Evolutionary conservation across 2,888 invertebrate species (phyloP).

Genomic region (Acholoe squamosa): DNA sequence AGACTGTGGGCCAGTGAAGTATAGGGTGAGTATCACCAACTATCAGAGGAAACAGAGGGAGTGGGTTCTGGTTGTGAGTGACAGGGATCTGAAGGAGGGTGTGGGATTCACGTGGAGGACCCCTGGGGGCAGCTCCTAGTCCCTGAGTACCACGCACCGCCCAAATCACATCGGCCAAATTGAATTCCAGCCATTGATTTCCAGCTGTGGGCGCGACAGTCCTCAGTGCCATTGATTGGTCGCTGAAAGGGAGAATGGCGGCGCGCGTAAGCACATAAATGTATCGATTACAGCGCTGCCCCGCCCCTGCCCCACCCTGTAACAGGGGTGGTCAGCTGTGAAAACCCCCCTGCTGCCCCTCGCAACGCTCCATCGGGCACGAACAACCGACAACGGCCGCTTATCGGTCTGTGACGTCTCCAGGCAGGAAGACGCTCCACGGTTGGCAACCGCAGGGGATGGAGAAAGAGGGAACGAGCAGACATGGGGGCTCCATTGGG

Average conservation of each 20-base stretch:
- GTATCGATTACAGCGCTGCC: conserved; percentile 40
- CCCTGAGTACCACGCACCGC: not conserved
- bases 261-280: conserved; percentile 59
- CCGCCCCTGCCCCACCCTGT: not conserved
- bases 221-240: conserved; percentile 58
- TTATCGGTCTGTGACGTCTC: not conserved
- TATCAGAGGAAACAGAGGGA: not conserved
- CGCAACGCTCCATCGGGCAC: conserved; percentile 33
- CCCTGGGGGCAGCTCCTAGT: not conserved
- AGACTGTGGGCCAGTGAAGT: not conserved
- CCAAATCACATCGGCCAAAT: conserved; percentile 61
- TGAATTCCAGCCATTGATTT: conserved; percentile 59
- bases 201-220: conserved; percentile 51
- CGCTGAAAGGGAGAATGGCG: conserved; percentile 52
- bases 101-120: conserved; percentile 30
- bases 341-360: not conserved
- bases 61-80: not conserved
- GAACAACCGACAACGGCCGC: conserved; percentile 31
- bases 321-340: conserved; percentile 28
- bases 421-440: not conserved
- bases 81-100: not conserved
- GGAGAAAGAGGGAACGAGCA: not conserved
- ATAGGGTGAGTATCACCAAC: too few species aligned
- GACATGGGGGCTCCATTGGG: not conserved
- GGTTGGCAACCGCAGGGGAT: not conserved